Evolutionary conservation across 2,113 vertebrate genomes (phyloP), one percentile per base, ranked within the genome.

Genomic region (Cavia porcellus): DNA sequence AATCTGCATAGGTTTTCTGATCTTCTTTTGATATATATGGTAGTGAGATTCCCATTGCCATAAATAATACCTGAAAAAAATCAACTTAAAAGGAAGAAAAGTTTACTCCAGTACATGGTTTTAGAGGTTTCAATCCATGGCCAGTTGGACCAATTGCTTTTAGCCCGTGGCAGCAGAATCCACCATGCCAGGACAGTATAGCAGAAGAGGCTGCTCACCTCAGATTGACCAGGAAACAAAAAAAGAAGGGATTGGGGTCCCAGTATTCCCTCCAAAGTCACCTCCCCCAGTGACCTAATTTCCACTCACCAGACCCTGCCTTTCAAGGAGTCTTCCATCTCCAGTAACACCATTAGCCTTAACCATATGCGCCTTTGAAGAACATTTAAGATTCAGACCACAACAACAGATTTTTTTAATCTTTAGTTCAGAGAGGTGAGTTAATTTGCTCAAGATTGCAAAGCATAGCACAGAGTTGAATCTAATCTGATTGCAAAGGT

Each of bases 161-260:
- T 47, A 61, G 11, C 45, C 24, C 52, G 10, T 75, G 82, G 15
- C 45, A 50, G n/a, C 45, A 20, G 22, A 28, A 55, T 25, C 9
- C 4, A 13, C 13, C 30, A 17, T 59, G 20, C 11, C 64, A 19
- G 42, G 50, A 35, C 4, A 19, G 1, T 12, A 10, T 0, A 4
- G 42, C 7, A 52, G 24, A 92, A 42, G 22, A 90, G 30, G 12
- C 14, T 57, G n/a, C 15, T 57, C 47, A 82, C 24, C 25, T 57
- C n/a, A 6, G 17, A 19, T 25, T 50, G 7, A 11, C n/a, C 50
- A 82, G 79, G 24, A 42, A 85, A 59, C 15, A 52, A 52, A 52
- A 38, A 22, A 59, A 22, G 52, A 42, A n/a, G 24, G 32, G 15
- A 12, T 45, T 57, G 38, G 19, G 10, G 45, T 66, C 12, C 35